Evolutionary conservation across 2,888 invertebrate genomes (phyloP), one percentile per base, ranked within the genome.

Genomic region (Alsophila aescularia): DNA sequence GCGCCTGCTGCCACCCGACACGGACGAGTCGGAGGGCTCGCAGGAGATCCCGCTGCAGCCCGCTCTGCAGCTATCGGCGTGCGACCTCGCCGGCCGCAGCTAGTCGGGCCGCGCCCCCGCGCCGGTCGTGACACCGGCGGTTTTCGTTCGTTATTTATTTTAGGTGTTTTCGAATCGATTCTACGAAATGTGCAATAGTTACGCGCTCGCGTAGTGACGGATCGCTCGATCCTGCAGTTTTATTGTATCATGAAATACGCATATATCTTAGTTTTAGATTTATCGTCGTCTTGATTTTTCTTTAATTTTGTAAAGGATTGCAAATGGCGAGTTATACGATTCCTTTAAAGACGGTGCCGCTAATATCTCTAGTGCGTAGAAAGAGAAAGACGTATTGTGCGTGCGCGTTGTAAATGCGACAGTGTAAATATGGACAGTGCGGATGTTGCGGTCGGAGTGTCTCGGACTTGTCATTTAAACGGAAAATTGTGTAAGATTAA

Each of bases 11-110:
- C 84, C 88, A 43, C 86, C 89, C 13, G 76, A 75, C 2, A 86
- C 90, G 0, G 87, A 87, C 52, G 72, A 80, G n/a, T 89, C 90
- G 0, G 87, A 87, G 52, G 73, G 81, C 10, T 89, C 90, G 0
- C 77, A 79, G 2, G 92, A 90, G 67, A 87, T 89, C 51, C 87
- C 90, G 2, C 67, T 90, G 39, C 91, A 90, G 67, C 90, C 90
- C 10, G 62, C 75, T 32, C 79, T 90, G 60, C 87, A 87, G 60
- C 74, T 90, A 47, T 83, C 87, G 31, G 81, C 79, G 14, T 77
- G 67, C 42, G 87, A 88, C 49, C 67, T 87, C 45, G 66, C 83
- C 57, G 79, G 77, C 40, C 77, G 76, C 72, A 81, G 83, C 61
- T 88, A 87, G 64, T 43, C 48, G 13, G 40, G 32, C 5, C 35